These are phyloP conservation scores for Simalia tracyae DNA, from an alignment of 2,797 vertebrate genomes.

Conservation along the genomic window DNA sequence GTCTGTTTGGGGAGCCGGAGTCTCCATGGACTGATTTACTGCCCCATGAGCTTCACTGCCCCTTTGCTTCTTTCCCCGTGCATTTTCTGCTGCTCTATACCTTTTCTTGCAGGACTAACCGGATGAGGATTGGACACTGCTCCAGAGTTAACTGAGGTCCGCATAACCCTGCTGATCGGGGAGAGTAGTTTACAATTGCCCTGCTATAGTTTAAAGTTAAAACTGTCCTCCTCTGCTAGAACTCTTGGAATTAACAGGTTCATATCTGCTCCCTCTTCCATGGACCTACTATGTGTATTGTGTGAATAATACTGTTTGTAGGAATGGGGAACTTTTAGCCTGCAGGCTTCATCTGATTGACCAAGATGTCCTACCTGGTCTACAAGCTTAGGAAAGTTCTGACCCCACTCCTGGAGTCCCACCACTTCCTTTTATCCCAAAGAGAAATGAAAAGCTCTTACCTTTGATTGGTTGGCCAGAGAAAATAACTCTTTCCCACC, in stretches of 20 bases:
- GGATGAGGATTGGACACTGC: not conserved
- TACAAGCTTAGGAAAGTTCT: not conserved
- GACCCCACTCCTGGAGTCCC: not conserved
- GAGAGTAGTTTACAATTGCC: not conserved
- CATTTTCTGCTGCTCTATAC: not conserved
- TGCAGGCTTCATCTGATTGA: not conserved
- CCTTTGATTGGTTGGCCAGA: not conserved
- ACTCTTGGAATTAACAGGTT: not conserved
- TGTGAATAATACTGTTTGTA: not conserved
- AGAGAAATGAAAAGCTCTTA: not conserved
- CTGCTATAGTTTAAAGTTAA: not conserved
- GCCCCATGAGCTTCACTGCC: not conserved
- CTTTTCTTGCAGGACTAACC: not conserved
- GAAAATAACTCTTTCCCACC: not conserved
- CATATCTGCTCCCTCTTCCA: not conserved
- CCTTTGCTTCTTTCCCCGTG: not conserved
- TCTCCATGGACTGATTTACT: not conserved
- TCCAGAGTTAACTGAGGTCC: not conserved
- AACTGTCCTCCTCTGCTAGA: not conserved
- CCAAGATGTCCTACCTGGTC: not conserved
- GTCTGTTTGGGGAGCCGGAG: not conserved
- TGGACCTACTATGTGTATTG: not conserved
- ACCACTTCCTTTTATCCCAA: not conserved
- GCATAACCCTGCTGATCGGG: not conserved
- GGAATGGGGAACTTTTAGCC: not conserved